A percentile compares a stretch with the other conserved stretches of the same genome.
Conservation (phyloP, 2,113 vertebrate species). For the Narcine bancroftii region DNA sequence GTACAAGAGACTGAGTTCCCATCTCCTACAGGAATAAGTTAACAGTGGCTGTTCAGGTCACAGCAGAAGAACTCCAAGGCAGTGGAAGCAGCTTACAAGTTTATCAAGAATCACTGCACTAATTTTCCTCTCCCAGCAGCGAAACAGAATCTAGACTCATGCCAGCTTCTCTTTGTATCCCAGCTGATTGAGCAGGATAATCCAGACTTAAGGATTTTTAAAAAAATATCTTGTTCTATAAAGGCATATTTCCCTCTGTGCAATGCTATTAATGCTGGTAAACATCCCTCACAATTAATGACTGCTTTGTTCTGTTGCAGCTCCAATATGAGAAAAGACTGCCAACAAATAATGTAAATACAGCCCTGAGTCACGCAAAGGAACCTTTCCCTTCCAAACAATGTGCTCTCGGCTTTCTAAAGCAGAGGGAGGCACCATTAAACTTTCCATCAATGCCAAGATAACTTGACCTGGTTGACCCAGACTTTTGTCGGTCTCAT, state of each 20-base stretch:
- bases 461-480: constrained; percentile 1
- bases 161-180: neutral
- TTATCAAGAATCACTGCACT: neutral
- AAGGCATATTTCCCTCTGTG: neutral
- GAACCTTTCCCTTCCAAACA: constrained; percentile 43
- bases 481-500: neutral
- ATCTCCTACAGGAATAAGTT: neutral
- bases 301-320: constrained; percentile 46
- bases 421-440: neutral
- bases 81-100: neutral
- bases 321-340: constrained; percentile 38
- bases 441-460: constrained; percentile 27
- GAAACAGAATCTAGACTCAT: neutral
- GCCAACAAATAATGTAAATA: constrained; percentile 42
- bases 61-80: neutral
- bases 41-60: neutral
- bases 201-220: neutral
- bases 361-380: constrained; percentile 45
- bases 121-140: neutral
- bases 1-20: neutral
- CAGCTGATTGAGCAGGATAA: neutral
- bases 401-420: constrained; percentile 32
- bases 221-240: neutral
- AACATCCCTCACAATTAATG: constrained; percentile 46
- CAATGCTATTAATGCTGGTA: constrained; percentile 26